Base-by-base conservation (phyloP, 1,140 invertebrate genomes). In the Drosophila kepulauana region DNA sequence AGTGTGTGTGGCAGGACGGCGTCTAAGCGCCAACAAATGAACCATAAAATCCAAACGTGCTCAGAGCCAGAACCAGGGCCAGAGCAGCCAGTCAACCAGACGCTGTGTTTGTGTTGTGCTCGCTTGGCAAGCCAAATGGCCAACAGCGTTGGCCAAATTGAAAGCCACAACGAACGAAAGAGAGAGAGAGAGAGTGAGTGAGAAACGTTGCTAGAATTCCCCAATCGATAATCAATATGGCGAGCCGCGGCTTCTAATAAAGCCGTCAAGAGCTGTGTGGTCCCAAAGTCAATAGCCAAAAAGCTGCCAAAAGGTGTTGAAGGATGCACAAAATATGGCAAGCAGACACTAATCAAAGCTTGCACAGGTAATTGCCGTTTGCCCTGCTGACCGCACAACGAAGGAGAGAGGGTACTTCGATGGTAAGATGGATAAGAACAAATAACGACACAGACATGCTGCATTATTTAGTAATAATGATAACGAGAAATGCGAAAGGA, bases 171-270 rank as follows among this genome's bases (percentile, higher is more conserved):
- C 25, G 58, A 25, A 3, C 20, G 20, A 25, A 25, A 3, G 3
- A 20, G 20, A 20, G 16, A 20, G 16, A 20, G 16, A 3, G 3
- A 4, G 0, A 4, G 0, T 7, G 71, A 45, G 41, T 45, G 11
- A 38, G 5, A 64, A 41, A n/a, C 51, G 35, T 61, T 67, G 59
- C 76, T 71, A 48, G 70, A 89, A 91, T 91, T 91, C 88, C 88
- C 88, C 91, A 91, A 91, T 91, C 84, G 88, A 91, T 91, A 91
- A 91, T 91, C 88, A 91, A 91, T 91, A 91, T 89, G 85, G 85
- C 85, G 81, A 81, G 78, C 81, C 86, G 81, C 81, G 69, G 67
- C 66, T 64, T 54, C 81, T 88, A 89, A 88, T 88, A 88, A 89
- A 88, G 85, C 78, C 81, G 68, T 88, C 85, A 88, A 82, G 3